Evolutionary conservation across 2,113 vertebrate genomes (phyloP), one percentile per base, ranked within the genome.

Genomic region (Callithrix jacchus): DNA sequence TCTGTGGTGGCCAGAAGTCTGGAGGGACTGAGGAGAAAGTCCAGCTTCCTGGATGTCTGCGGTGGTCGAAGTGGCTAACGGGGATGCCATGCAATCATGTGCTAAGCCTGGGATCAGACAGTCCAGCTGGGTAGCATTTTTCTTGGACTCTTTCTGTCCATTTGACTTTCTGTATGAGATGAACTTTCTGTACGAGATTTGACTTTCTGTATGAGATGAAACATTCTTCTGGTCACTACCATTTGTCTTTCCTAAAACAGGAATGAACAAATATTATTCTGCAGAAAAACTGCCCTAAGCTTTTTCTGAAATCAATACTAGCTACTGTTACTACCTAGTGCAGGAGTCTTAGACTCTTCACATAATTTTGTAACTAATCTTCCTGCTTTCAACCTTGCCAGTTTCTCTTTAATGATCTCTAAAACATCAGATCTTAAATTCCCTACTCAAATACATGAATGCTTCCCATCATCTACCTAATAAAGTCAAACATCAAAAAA

Each of bases 231-330:
- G 97, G 40, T 96, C 96, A 89, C 96, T 97, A 85, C 21, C 77
- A 58, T 96, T 96, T 71, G 52, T 89, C 32, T 86, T 97, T 97
- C 49, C 98, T 99, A 87, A 88, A 77, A 95, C 0, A 1, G 82
- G 85, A 32, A 0, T 30, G 40, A 95, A 70, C 58, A 96, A 76
- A 74, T 70, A 61, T 52, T 91, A 93, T 18, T 96, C 27, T 76
- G 25, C n/a, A 82, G 40, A 87, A 94, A 93, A 77, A 91, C 11
- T 93, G 54, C 81, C 76, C 27, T 66, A 45, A 94, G n/a, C 32
- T 91, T 61, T 94, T 95, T 91, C 80, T 90, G 16, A 95, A 93
- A 56, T 95, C 71, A 85, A 0, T 68, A 66, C 76, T n/a, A 71
- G 70, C 49, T 40, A 66, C 25, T 79, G 14, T 52, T 68, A 87